Conservation (phyloP, 1,140 invertebrate species). For the Drosophila tristis region DNA sequence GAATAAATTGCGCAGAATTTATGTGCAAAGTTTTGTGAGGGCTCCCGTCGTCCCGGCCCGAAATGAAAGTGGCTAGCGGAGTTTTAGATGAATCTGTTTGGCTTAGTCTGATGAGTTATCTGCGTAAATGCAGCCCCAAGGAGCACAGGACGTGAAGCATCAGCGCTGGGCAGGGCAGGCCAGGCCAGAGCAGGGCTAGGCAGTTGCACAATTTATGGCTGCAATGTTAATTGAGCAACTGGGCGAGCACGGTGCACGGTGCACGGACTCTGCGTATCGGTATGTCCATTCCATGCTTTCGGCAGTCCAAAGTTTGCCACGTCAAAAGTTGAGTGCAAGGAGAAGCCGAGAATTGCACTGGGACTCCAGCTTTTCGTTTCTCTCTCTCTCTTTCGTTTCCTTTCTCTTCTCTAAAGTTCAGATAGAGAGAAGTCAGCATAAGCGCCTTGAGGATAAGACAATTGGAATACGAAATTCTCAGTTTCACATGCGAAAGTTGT, state of each 20-base stretch:
- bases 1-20: slow-evolving; percentile 82
- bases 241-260: slow-evolving; percentile 29
- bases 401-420: too few relatives aligned
- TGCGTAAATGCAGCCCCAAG: slow-evolving; percentile 64
- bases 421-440: too few relatives aligned
- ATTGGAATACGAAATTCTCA: slow-evolving; percentile 23
- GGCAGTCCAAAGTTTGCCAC: slow-evolving; percentile 24
- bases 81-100: slow-evolving; percentile 82
- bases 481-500: slow-evolving; percentile 47
- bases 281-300: slow-evolving; percentile 27
- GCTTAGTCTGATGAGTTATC: slow-evolving; percentile 82
- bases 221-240: slow-evolving; percentile 76
- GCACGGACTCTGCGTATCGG: too few relatives aligned
- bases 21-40: slow-evolving; percentile 68
- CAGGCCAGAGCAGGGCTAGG: slow-evolving; percentile 25
- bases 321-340: neutral
- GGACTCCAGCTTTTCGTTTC: too few relatives aligned
- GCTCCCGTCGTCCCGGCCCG: neutral
- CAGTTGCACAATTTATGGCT: slow-evolving; percentile 68
- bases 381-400: too few relatives aligned
- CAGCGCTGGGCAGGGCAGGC: neutral
- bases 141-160: neutral
- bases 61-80: slow-evolving; percentile 80
- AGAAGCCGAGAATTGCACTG: too few relatives aligned
- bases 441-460: too few relatives aligned